Evolutionary conservation across 2,888 invertebrate genomes (phyloP), one percentile per base, ranked within the genome.

Genomic region (Drosophila quasianomalipes): DNA sequence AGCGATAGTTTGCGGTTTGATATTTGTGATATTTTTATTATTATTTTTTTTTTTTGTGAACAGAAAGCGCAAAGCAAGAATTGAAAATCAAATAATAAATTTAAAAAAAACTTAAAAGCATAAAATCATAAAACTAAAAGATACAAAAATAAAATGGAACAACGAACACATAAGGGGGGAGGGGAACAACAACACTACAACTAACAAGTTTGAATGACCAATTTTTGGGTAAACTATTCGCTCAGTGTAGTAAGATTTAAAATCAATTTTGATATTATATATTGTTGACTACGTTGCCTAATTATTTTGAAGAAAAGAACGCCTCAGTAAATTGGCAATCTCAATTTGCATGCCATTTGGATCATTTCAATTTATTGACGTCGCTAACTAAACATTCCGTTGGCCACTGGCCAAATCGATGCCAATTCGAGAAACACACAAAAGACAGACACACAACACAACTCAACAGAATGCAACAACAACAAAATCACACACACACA

Each of bases 351-450:
- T 76, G 74, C 70, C 76, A 85, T 82, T 83, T 79, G 77, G 75
- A 81, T 88, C 74, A 81, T 85, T 85, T 86, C 76, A 74, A 86
- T 83, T 78, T 72, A 83, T 83, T 76, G 83, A 84, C 77, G 85
- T 72, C 70, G 72, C 77, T 77, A 77, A 79, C 71, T 66, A 81
- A 87, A 89, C 87, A 89, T 87, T 82, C 71, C 69, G 62, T 74
- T 87, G 87, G 87, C 90, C 60, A 4, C 49, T 6, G 57, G 74
- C 87, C 87, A 89, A 86, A 86, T 84, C 70, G 83, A 83, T 83
- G 84, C 85, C 86, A 76, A 78, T 76, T 75, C 70, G 75, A 72
- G 67, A 63, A 78, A 54, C 57, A 68, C 62, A 35, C 51, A 81
- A 72, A 70, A 10, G 44, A 47, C 57, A 67, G 47, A 12, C 54